Percentiles rank a stretch among this genome's conserved stretches.
Conservation (phyloP, 2,888 invertebrate genomes). For the Melinaea menophilus region DNA sequence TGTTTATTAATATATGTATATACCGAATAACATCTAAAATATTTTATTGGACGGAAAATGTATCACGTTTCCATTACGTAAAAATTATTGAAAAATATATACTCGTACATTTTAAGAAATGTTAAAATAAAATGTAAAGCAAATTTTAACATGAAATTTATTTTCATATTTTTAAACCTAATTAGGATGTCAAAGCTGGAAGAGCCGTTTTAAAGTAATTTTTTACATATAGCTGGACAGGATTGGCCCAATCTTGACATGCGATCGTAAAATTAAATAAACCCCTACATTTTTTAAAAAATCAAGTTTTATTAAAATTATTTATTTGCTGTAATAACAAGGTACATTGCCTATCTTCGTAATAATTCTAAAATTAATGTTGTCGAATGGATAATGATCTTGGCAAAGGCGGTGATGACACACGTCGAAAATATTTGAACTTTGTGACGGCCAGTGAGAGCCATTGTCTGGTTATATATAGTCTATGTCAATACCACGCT, state of each 20-base stretch:
- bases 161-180: neutral
- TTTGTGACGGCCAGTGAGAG: slow-evolving; percentile 11
- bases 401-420: slow-evolving; percentile 36
- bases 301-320: neutral
- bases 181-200: neutral
- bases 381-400: slow-evolving; percentile 35
- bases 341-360: slow-evolving; percentile 17
- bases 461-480: slow-evolving; percentile 2
- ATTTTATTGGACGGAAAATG: neutral
- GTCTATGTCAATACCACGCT: slow-evolving; percentile 1
- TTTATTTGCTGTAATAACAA: slow-evolving; percentile 4
- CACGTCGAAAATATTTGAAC: slow-evolving; percentile 29
- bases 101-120: neutral
- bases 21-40: neutral
- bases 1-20: neutral
- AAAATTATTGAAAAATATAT: no score
- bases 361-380: slow-evolving; percentile 25
- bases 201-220: no score
- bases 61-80: neutral
- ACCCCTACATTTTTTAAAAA: no score
- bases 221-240: no score
- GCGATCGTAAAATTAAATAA: no score
- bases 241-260: no score
- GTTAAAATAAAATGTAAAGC: neutral
- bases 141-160: no score